phyloP scores from a whole-genome alignment of 2,113 vertebrate species.

The Grallaria varia region DNA sequence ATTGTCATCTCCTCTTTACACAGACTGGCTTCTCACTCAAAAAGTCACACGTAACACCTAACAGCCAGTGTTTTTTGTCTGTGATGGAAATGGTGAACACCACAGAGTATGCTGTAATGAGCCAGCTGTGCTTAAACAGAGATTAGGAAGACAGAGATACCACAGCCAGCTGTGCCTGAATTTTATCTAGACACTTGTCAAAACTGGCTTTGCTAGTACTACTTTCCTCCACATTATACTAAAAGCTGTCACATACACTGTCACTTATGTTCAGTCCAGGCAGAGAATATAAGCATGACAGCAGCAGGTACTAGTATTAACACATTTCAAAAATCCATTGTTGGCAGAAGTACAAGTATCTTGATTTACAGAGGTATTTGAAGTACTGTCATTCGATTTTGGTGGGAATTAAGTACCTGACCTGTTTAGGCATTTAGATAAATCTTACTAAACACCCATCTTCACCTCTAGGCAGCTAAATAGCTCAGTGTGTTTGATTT shows the following conservation, averaged over 20 bases:
- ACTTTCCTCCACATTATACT: background rate
- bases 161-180: background rate
- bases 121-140: background rate
- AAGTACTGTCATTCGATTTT: background rate
- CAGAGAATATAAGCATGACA: background rate
- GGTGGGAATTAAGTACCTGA: background rate
- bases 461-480: conserved; percentile 7
- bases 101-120: background rate
- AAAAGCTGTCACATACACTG: background rate
- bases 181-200: background rate
- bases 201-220: background rate
- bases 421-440: conserved; percentile 23
- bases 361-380: conserved; percentile 27
- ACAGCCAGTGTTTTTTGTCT: background rate
- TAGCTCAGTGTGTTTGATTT: conserved; percentile 7
- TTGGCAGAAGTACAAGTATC: background rate
- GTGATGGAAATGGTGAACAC: background rate
- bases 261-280: background rate
- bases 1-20: background rate
- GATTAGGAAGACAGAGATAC: background rate
- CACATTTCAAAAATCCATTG: background rate
- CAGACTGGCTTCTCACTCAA: background rate
- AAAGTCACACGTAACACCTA: background rate
- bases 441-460: conserved; percentile 20
- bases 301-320: background rate